Conservation (phyloP, 2,113 vertebrate species). For the Laterallus jamaicensis region DNA sequence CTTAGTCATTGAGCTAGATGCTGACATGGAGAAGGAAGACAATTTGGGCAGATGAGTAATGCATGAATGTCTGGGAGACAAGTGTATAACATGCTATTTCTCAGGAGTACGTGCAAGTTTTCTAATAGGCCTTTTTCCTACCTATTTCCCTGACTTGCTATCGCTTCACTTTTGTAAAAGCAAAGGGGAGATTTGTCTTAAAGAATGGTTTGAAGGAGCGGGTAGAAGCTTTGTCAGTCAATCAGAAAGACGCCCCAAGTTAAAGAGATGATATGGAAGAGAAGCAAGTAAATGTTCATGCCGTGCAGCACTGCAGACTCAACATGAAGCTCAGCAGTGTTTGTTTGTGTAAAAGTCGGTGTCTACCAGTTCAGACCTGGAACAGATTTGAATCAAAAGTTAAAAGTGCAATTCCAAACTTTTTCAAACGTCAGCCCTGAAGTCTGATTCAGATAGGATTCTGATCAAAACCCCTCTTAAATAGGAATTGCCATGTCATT, state of each 20-base stretch:
- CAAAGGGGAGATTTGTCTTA: background rate
- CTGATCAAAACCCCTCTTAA: background rate
- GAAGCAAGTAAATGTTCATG: background rate
- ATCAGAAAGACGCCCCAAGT: background rate
- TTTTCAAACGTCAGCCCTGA: background rate
- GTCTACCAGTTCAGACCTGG: background rate
- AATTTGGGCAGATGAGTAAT: background rate
- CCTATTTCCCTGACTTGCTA: background rate
- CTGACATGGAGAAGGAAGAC: background rate
- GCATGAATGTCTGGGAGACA: background rate
- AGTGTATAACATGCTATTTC: background rate
- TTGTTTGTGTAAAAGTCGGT: background rate
- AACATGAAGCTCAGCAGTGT: background rate
- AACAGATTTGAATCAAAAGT: background rate
- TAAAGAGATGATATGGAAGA: background rate
- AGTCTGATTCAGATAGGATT: background rate
- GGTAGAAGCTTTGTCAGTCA: background rate
- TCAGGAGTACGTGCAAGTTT: background rate
- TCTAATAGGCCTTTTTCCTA: background rate
- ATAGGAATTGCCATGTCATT: background rate
- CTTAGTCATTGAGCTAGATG: background rate
- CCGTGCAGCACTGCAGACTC: background rate
- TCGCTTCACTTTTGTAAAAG: background rate
- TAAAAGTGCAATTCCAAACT: background rate
- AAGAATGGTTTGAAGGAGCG: background rate